Conservation (phyloP, 2,797 vertebrate species). For the Rhyacichthys aspro region DNA sequence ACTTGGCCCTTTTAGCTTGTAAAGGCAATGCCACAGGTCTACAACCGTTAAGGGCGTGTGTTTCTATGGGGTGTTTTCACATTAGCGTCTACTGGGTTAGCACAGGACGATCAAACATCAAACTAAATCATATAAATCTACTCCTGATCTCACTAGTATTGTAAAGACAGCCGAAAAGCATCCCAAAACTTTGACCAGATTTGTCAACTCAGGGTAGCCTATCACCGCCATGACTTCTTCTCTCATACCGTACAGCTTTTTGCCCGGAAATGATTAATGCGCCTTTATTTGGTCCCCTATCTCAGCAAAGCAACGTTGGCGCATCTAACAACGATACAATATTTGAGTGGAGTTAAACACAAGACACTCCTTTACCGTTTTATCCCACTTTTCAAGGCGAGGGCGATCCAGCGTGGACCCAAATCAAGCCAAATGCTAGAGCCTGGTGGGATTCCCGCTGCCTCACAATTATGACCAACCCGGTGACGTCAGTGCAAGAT, state of each 20-base stretch:
- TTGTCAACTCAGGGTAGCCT: neutral
- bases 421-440: constrained; percentile 5
- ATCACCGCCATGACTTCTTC: constrained; percentile 1
- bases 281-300: too few relatives aligned
- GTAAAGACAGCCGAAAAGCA: neutral
- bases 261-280: neutral
- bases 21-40: too few relatives aligned
- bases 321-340: accelerated
- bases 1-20: too few relatives aligned
- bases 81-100: neutral
- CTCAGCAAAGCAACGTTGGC: neutral
- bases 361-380: constrained; percentile 25
- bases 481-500: neutral
- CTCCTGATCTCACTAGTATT: neutral
- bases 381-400: constrained; percentile 31
- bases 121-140: neutral
- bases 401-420: constrained; percentile 27
- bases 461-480: constrained; percentile 21
- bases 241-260: neutral
- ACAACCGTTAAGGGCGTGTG: too few relatives aligned
- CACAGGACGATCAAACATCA: neutral
- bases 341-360: neutral
- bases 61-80: neutral
- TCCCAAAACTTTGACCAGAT: neutral
- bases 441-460: constrained; percentile 60